Conservation (phyloP, 2,888 invertebrate genomes). For the Agrochola lota region DNA sequence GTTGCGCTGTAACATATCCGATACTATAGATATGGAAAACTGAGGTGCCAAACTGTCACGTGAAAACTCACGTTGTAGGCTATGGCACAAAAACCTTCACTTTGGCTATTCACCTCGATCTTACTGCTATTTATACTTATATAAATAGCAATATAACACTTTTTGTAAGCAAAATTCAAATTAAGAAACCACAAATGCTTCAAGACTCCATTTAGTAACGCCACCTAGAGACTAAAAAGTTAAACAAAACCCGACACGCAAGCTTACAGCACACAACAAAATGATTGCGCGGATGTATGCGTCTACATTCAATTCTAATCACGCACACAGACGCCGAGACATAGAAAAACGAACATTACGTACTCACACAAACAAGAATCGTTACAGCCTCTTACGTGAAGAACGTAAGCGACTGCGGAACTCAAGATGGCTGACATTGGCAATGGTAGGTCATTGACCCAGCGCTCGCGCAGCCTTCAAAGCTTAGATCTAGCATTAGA, state of each 20-base stretch:
- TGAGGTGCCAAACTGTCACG: conserved; percentile 27
- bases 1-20: conserved; percentile 3
- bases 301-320: conserved; percentile 81
- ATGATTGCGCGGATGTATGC: conserved; percentile 65
- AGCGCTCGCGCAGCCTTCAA: conserved; percentile 88
- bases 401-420: conserved; percentile 90
- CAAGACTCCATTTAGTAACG: conserved; percentile 60
- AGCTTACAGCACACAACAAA: conserved; percentile 72
- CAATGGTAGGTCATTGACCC: conserved; percentile 89
- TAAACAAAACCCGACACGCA: conserved; percentile 67
- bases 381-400: conserved; percentile 90
- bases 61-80: conserved; percentile 34
- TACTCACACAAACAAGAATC: conserved; percentile 83
- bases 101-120: conserved; percentile 53
- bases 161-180: conserved; percentile 45
- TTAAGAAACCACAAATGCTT: conserved; percentile 38
- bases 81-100: conserved; percentile 21
- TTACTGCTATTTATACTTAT: conserved; percentile 26
- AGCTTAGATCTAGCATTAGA: conserved; percentile 90
- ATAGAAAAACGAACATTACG: conserved; percentile 89
- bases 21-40: conserved; percentile 36
- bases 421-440: conserved; percentile 91
- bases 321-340: conserved; percentile 79
- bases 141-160: conserved; percentile 14
- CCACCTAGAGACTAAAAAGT: conserved; percentile 69